Percentiles rank a stretch among this genome's conserved stretches.
Evolutionary conservation across 1,140 invertebrate species (phyloP).

Genomic region (Euschistus heros): DNA sequence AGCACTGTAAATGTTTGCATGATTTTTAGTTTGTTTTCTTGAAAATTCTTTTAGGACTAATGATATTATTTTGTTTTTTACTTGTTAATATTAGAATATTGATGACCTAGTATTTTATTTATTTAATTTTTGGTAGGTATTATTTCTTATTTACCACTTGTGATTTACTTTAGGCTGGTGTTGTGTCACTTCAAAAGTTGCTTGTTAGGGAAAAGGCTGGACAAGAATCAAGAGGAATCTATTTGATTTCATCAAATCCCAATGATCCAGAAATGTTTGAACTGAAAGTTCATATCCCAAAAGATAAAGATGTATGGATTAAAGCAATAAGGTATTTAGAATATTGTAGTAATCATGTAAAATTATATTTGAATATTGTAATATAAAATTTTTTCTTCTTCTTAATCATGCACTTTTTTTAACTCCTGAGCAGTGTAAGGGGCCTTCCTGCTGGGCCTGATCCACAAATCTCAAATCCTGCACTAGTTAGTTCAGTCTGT

Average conservation of each 20-base stretch:
- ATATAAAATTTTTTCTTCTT: no score
- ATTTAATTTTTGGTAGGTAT: background rate
- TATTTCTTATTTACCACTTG: constrained; percentile 24
- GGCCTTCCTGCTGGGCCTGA: background rate
- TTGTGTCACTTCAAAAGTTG: constrained; percentile 81
- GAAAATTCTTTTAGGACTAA: no score
- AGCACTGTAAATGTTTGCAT: no score
- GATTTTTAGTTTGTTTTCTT: no score
- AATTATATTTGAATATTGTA: no score
- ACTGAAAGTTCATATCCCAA: constrained; percentile 75
- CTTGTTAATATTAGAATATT: no score
- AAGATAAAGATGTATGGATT: constrained; percentile 83
- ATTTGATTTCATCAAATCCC: constrained; percentile 77
- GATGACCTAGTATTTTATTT: background rate
- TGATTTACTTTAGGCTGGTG: constrained; percentile 55
- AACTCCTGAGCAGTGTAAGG: background rate
- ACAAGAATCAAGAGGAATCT: constrained; percentile 74
- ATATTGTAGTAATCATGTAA: no score
- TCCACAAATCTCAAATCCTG: background rate
- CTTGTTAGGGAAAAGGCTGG: constrained; percentile 87
- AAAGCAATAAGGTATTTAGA: constrained; percentile 47
- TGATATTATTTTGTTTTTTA: no score
- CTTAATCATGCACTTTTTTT: background rate
- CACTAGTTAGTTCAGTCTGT: background rate
- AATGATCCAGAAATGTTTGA: constrained; percentile 92